Conservation (phyloP, 2,113 vertebrate species). For the Brienomyrus longianalis region DNA sequence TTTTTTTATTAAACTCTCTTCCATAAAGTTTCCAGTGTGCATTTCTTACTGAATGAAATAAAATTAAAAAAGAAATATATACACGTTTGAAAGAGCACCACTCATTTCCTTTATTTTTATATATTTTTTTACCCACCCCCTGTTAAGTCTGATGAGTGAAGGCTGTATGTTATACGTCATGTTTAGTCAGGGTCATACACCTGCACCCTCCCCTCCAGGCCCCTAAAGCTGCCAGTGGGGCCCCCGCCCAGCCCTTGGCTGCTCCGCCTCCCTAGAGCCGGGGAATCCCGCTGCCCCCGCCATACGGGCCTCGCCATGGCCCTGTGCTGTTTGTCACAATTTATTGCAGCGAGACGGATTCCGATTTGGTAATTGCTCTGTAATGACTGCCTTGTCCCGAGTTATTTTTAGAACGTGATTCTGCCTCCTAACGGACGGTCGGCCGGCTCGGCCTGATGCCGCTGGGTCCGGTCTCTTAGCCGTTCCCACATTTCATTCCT, state of each 20-base stretch:
- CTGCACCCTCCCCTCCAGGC: neutral
- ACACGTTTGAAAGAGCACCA: conserved; percentile 28
- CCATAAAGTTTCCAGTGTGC: conserved; percentile 24
- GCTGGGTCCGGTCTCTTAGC: neutral
- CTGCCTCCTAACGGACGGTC: neutral
- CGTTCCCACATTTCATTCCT: conserved; percentile 12
- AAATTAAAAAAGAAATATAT: conserved; percentile 27
- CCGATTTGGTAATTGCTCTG: neutral
- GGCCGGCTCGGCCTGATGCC: neutral
- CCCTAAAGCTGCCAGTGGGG: conserved; percentile 5
- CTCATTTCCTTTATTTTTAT: conserved; percentile 30
- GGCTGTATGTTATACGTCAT: conserved; percentile 33
- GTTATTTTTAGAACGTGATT: conserved; percentile 12
- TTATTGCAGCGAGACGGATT: conserved; percentile 13
- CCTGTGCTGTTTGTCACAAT: neutral
- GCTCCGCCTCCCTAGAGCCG: neutral
- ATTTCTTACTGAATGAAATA: conserved; percentile 23
- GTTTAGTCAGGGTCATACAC: conserved; percentile 35
- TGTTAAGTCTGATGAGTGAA: conserved; percentile 29
- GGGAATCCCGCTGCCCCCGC: neutral
- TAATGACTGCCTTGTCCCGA: neutral
- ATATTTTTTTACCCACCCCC: conserved; percentile 2
- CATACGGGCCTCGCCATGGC: neutral
- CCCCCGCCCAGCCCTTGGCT: neutral
- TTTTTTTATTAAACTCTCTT: conserved; percentile 43